A percentile compares a stretch with the other conserved stretches of the same genome.
phyloP scores from a whole-genome alignment of 2,888 invertebrate species.

The Erebia epiphron region DNA sequence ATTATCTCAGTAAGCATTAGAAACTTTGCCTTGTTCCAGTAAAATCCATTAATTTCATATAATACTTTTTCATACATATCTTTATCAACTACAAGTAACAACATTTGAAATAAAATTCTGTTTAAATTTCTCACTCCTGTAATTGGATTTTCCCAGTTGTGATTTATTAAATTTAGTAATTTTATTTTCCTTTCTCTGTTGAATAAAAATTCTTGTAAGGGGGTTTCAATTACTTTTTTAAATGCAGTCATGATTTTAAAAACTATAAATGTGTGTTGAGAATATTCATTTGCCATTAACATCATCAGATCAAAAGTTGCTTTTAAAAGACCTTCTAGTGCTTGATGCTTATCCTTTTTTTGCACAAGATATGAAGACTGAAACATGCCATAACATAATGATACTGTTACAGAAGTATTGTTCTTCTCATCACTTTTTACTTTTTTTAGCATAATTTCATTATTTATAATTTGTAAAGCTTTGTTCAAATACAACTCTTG shows the following conservation, averaged over 20 bases:
- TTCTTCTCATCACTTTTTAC: constrained; percentile 40
- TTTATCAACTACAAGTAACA: constrained; percentile 53
- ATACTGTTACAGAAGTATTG: constrained; percentile 52
- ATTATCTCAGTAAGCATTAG: constrained; percentile 80
- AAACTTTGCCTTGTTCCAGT: constrained; percentile 84
- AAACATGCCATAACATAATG: constrained; percentile 74
- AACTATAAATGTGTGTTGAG: constrained; percentile 76
- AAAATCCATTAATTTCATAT: constrained; percentile 69
- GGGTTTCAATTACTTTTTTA: constrained; percentile 63
- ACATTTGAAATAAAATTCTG: constrained; percentile 71
- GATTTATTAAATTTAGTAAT: constrained; percentile 77
- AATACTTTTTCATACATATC: constrained; percentile 51
- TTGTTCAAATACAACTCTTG: constrained; percentile 53
- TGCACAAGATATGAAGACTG: constrained; percentile 64
- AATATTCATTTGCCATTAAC: constrained; percentile 74
- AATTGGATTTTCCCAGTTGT: constrained; percentile 85
- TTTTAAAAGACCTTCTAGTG: constrained; percentile 48
- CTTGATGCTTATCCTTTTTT: constrained; percentile 38
- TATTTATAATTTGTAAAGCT: constrained; percentile 49
- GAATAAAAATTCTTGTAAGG: constrained; percentile 55
- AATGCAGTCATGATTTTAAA: constrained; percentile 77
- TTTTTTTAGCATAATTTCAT: constrained; percentile 47
- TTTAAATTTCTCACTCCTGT: constrained; percentile 81
- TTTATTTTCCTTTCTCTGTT: constrained; percentile 58
- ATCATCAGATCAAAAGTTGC: constrained; percentile 56